phyloP scores from a whole-genome alignment of 2,888 invertebrate species.

The Cetonia aurata region DNA sequence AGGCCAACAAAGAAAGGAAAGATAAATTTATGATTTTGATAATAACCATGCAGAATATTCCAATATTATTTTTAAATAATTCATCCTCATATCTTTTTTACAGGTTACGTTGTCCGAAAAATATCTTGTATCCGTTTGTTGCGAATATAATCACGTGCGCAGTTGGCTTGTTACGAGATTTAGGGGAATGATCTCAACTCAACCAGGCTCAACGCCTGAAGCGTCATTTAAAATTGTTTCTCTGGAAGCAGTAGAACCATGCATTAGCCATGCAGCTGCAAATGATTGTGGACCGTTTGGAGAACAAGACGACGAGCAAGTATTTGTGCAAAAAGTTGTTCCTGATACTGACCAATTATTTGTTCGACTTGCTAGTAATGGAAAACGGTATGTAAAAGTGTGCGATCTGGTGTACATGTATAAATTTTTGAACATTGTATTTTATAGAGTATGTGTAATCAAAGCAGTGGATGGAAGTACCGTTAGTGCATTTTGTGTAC shows the following conservation, averaged over 20 bases:
- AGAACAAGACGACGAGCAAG: constrained; percentile 97
- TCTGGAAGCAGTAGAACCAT: constrained; percentile 77
- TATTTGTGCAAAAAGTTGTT: constrained; percentile 97
- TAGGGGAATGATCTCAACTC: constrained; percentile 98
- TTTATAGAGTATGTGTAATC: constrained; percentile 88
- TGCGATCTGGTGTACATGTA: no score
- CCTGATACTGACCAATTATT: constrained; percentile 97
- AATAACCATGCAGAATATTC: no score
- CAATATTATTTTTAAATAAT: background rate
- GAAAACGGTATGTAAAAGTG: constrained; percentile 76
- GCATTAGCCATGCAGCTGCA: constrained; percentile 74
- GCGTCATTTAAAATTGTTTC: constrained; percentile 98
- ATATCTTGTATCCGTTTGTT: constrained; percentile 95
- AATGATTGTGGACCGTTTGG: constrained; percentile 92
- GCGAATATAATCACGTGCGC: constrained; percentile 97
- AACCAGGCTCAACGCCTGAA: constrained; percentile 97
- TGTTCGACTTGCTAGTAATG: constrained; percentile 94
- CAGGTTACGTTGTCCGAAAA: constrained; percentile 95
- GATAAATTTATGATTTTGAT: no score
- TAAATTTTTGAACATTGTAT: constrained; percentile 24
- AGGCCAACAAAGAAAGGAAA: no score
- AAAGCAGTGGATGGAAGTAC: constrained; percentile 94
- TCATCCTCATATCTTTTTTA: constrained; percentile 43
- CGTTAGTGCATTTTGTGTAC: constrained; percentile 95
- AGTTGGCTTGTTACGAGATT: constrained; percentile 98